These are phyloP conservation scores for Tonatia bakeri DNA, from an alignment of 2,113 vertebrate genomes.

Conservation along the genomic window DNA sequence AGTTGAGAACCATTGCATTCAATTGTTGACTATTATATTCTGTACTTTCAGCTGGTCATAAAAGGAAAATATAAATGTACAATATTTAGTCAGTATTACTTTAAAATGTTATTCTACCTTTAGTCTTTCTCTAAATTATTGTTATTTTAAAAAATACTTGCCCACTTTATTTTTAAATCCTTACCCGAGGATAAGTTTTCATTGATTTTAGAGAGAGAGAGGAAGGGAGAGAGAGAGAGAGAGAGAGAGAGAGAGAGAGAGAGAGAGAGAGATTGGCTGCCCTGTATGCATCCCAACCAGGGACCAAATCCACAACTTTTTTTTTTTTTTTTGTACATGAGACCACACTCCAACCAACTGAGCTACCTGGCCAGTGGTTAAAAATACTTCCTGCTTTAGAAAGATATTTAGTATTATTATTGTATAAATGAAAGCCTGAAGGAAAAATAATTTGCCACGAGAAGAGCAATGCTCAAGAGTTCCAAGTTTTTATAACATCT, in stretches of 20 bases:
- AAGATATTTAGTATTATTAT: constrained; percentile 1
- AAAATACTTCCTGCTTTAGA: neutral
- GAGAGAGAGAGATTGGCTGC: too few species aligned
- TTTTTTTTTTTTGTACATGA: too few species aligned
- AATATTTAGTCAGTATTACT: neutral
- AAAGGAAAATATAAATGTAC: neutral
- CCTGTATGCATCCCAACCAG: too few species aligned
- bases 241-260: too few species aligned
- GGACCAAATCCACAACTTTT: too few species aligned
- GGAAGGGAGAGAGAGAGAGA: too few species aligned
- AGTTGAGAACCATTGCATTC: neutral
- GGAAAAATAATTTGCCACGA: neutral
- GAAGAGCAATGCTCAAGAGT: neutral
- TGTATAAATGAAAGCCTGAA: constrained; percentile 25
- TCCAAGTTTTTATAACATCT: neutral
- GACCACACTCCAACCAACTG: too few species aligned
- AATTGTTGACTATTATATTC: neutral
- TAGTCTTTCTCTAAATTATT: neutral
- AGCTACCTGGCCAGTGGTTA: neutral
- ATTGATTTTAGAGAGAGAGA: too few species aligned
- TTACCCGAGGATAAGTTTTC: too few species aligned
- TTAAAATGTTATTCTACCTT: constrained; percentile 11
- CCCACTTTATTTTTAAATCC: neutral
- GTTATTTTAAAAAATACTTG: neutral
- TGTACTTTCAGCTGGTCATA: neutral